Evolutionary conservation across 92 coral and sea anemone genomes (phyloP), one percentile per base, ranked within the genome.

Genomic region (Porites cylindrica): DNA sequence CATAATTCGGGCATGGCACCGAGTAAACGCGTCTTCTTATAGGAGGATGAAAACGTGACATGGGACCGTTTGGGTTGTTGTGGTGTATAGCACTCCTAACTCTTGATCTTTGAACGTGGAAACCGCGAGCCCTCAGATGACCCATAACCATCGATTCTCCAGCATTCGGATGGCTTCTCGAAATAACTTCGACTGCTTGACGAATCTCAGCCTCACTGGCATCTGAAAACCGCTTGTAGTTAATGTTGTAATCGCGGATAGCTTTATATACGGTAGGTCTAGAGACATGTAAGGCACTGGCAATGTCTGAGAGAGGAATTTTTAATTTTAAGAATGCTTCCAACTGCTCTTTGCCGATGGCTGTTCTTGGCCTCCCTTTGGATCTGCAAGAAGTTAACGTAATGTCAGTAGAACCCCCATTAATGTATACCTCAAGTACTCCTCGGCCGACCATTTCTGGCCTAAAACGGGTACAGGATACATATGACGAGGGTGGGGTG

Each of bases 311-410:
- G n/a, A 81, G 8, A 8, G 77, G 85, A 4, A 81, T 51, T 66
- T 75, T 62, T 16, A 88, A 69, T 53, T 76, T 65, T 66, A 75
- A 72, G 53, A 72, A 67, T 32, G 68, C 73, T 65, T 88, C 91
- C 78, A 88, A 78, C 68, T 81, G 87, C 76, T 81, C 91, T 53
- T 59, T 80, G 59, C 52, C 63, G 53, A 88, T 81, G 4, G 2
- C 65, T 51, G 47, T 88, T 75, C 66, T 88, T 72, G 82, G 91
- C 78, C 91, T 88, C 73, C 91, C 87, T 54, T 75, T 75, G 50
- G 79, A 75, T 43, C 79, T 75, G 65, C 8, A 77, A 65, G 59
- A 77, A 68, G 29, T 26, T 26, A 26, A 26, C 29, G 29, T 26
- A 26, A 26, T 26, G 29, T 26, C 29, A 51, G 29, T 26, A 26